A percentile compares a stretch with the other conserved stretches of the same genome.
These are phyloP conservation scores for Rapana venosa DNA, from an alignment of 2,888 invertebrate species.

Conservation along the genomic window DNA sequence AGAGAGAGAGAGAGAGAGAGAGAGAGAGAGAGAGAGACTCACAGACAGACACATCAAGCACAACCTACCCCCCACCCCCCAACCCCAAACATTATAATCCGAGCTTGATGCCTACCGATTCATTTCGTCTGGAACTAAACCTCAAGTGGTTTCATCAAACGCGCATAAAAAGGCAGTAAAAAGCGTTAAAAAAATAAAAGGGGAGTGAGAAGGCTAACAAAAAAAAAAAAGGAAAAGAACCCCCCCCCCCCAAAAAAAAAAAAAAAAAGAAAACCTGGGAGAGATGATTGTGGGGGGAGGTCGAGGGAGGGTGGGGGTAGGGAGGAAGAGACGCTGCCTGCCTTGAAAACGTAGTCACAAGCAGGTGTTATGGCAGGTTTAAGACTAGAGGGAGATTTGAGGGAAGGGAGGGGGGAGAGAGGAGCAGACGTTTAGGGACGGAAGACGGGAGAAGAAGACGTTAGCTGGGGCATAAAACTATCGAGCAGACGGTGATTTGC, in stretches of 20 bases:
- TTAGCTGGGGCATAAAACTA: too few relatives aligned
- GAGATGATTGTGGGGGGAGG: too few relatives aligned
- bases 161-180: background rate
- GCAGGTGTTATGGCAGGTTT: conserved; percentile 18
- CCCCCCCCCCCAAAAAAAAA: background rate
- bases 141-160: conserved; percentile 2
- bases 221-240: background rate
- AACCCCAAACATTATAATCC: too few relatives aligned
- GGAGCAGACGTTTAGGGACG: background rate
- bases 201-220: background rate
- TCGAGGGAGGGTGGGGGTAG: too few relatives aligned
- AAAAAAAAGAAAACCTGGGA: background rate
- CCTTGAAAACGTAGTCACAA: background rate
- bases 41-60: too few relatives aligned
- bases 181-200: background rate
- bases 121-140: conserved; percentile 5
- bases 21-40: background rate
- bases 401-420: background rate
- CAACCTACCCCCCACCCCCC: too few relatives aligned
- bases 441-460: background rate
- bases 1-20: background rate
- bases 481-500: too few relatives aligned
- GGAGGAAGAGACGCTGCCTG: background rate
- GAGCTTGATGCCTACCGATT: background rate
- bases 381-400: background rate